phyloP scores from a whole-genome alignment of 2,797 vertebrate genomes.

The Channa striata region DNA sequence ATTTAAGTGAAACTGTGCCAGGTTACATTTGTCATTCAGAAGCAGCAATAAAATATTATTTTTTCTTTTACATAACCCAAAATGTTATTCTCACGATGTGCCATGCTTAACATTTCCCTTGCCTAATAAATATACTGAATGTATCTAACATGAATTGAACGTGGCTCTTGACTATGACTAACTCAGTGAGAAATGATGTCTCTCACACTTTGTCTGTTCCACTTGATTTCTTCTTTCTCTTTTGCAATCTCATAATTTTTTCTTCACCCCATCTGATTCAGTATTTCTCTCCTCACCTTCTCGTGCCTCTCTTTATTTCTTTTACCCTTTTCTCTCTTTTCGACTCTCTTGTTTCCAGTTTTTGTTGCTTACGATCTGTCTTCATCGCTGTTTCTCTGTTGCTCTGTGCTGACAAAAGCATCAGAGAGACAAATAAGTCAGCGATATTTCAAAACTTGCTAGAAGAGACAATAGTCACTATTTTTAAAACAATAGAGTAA shows the following conservation, averaged over 20 bases:
- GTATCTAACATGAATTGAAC: constrained; percentile 13
- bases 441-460: constrained; percentile 32
- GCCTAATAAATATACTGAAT: constrained; percentile 44
- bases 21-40: constrained; percentile 12
- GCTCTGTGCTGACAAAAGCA: constrained; percentile 29
- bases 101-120: constrained; percentile 40
- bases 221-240: neutral
- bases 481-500: neutral
- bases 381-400: neutral
- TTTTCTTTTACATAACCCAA: constrained; percentile 26
- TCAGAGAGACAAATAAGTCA: constrained; percentile 12
- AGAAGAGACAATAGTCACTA: constrained; percentile 35
- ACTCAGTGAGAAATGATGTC: constrained; percentile 20
- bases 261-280: neutral
- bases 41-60: constrained; percentile 17
- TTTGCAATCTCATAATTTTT: constrained; percentile 16
- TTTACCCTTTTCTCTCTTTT: neutral
- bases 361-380: neutral
- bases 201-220: neutral
- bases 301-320: neutral
- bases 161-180: constrained; percentile 21
- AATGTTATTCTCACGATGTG: constrained; percentile 21
- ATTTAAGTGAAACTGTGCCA: neutral
- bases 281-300: neutral
- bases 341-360: neutral